These are phyloP conservation scores for Pissodes strobi DNA, from an alignment of 1,140 invertebrate genomes.

Conservation along the genomic window DNA sequence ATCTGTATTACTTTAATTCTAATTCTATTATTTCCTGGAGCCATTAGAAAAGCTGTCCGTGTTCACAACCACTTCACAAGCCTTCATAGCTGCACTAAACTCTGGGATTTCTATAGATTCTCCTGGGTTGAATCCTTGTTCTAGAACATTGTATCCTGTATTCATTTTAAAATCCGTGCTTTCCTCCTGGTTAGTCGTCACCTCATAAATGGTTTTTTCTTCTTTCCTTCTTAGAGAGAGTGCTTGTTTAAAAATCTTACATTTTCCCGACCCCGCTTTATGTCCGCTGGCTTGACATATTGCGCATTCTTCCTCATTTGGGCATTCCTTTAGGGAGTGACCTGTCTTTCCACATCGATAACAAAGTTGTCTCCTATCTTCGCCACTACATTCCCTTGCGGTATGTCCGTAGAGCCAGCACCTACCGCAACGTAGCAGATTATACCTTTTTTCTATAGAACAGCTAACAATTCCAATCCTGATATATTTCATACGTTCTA, in stretches of 20 bases:
- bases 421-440: slow-evolving; percentile 10
- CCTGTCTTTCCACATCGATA: slow-evolving; percentile 19
- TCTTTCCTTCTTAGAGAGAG: neutral
- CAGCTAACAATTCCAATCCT: slow-evolving; percentile 18
- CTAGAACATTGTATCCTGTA: no score
- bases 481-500: neutral
- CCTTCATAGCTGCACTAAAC: no score
- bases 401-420: slow-evolving; percentile 20
- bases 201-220: no score
- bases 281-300: slow-evolving; percentile 1
- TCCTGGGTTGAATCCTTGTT: no score
- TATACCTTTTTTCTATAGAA: slow-evolving; percentile 12
- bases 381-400: slow-evolving; percentile 3
- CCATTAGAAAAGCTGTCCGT: no score
- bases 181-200: neutral
- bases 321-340: slow-evolving; percentile 9
- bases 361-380: slow-evolving; percentile 17
- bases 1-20: no score
- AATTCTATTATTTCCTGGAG: no score
- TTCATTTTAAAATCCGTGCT: no score
- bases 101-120: no score
- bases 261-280: slow-evolving; percentile 6
- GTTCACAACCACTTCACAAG: no score
- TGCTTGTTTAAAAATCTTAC: slow-evolving; percentile 4
- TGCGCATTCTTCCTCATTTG: neutral